Conservation (phyloP, 1,140 invertebrate genomes). For the Chionoecetes opilio region DNA sequence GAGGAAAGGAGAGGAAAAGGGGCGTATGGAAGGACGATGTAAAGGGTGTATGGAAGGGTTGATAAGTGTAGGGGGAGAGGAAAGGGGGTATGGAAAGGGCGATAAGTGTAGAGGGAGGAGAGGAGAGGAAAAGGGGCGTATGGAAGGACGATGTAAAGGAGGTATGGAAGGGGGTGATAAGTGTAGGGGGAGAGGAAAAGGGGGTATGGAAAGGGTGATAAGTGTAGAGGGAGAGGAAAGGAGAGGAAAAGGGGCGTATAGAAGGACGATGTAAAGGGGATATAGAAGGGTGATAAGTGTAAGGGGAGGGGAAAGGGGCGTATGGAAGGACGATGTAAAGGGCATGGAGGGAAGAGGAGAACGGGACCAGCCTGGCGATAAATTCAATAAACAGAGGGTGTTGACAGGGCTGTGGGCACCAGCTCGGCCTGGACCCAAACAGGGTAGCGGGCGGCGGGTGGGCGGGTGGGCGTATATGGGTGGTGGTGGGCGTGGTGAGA, state of each 20-base stretch:
- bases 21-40: neutral
- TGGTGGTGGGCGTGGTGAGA: neutral
- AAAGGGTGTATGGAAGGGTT: neutral
- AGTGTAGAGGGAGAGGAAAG: neutral
- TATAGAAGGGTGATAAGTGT: neutral
- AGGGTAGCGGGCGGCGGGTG: neutral
- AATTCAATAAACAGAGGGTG: slow-evolving; percentile 3
- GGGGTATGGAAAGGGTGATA: neutral
- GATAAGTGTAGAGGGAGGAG: no score
- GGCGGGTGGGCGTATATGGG: neutral
- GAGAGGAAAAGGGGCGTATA: neutral
- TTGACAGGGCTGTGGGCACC: neutral
- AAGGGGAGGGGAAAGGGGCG: no score
- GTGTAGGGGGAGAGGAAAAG: no score
- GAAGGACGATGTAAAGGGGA: neutral
- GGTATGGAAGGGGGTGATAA: no score
- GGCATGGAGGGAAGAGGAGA: neutral
- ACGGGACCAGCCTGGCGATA: slow-evolving; percentile 3
- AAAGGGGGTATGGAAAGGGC: neutral
- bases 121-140: no score
- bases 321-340: slow-evolving; percentile 2
- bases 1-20: neutral
- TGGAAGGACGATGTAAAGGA: no score
- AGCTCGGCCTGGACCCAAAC: neutral
- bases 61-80: neutral